phyloP scores from a whole-genome alignment of 37 sponge, comb jelly and placozoan genomes.

The Trichoplax adhaerens region DNA sequence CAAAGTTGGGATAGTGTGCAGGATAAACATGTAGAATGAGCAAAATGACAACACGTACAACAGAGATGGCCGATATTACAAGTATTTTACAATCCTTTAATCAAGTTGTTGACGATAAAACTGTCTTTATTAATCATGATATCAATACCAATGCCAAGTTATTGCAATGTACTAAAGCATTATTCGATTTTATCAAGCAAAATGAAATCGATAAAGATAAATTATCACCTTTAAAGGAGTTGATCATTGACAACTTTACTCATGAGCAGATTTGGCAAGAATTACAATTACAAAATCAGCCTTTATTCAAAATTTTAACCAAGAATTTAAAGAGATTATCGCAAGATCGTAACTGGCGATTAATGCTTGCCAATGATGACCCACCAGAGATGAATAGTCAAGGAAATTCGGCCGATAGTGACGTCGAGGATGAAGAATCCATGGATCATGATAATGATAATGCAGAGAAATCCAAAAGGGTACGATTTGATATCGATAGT shows the following conservation, averaged over 20 bases:
- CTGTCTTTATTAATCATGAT: too few species aligned
- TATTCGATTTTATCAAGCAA: too few species aligned
- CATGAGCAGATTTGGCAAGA: conserved; percentile 81
- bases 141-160: too few species aligned
- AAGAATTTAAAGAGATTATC: neutral
- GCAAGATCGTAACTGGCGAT: conserved; percentile 9
- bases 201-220: too few species aligned
- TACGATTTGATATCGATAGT: too few species aligned
- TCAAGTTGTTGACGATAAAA: too few species aligned
- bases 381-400: neutral
- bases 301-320: conserved; percentile 20
- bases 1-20: too few species aligned
- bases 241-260: conserved; percentile 36
- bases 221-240: neutral
- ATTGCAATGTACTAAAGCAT: too few species aligned
- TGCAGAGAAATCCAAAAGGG: neutral
- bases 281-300: conserved; percentile 57
- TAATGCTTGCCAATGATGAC: neutral
- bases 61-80: too few species aligned
- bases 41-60: too few species aligned
- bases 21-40: too few species aligned
- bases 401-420: neutral
- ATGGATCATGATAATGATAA: neutral
- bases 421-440: neutral
- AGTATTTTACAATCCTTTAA: too few species aligned